Evolutionary conservation across 2,113 vertebrate genomes (phyloP).

Genomic region (Chascanopsetta lugubris): DNA sequence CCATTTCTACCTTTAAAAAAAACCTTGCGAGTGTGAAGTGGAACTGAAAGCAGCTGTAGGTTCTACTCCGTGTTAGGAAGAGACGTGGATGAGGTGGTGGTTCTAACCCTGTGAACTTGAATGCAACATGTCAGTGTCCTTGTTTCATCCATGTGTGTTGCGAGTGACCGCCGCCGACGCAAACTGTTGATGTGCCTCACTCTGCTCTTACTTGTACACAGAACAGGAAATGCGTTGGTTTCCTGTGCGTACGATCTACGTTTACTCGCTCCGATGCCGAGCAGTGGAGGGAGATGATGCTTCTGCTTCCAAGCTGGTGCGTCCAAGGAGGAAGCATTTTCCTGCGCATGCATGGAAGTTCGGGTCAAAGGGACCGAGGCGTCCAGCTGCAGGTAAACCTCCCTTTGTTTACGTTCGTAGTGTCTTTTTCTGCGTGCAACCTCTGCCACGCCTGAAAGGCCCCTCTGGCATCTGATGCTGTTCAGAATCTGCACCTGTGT

Average conservation of each 20-base stretch:
- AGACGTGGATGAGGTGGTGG: no score
- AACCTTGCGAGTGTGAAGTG: no score
- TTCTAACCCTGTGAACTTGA: no score
- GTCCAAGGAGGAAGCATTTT: conserved; percentile 25
- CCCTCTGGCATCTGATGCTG: neutral
- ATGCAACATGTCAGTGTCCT: no score
- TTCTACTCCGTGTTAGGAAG: no score
- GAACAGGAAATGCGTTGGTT: conserved; percentile 78
- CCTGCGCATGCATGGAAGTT: conserved; percentile 18
- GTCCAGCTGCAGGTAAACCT: conserved; percentile 50
- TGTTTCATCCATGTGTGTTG: no score
- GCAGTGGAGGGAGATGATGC: conserved; percentile 45
- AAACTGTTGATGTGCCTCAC: conserved; percentile 24
- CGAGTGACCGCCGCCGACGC: neutral
- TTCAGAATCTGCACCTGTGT: no score
- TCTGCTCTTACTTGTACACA: conserved; percentile 11
- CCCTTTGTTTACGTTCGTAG: conserved; percentile 29
- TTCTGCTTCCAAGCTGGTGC: conserved; percentile 20
- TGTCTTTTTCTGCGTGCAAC: neutral
- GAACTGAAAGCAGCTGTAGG: no score
- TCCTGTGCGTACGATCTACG: conserved; percentile 66
- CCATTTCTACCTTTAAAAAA: no score
- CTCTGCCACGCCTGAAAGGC: neutral
- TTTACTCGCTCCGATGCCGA: conserved; percentile 24
- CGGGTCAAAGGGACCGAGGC: conserved; percentile 31